These are phyloP conservation scores for Amniataba percoides DNA, from an alignment of 2,797 vertebrate genomes.

Conservation along the genomic window DNA sequence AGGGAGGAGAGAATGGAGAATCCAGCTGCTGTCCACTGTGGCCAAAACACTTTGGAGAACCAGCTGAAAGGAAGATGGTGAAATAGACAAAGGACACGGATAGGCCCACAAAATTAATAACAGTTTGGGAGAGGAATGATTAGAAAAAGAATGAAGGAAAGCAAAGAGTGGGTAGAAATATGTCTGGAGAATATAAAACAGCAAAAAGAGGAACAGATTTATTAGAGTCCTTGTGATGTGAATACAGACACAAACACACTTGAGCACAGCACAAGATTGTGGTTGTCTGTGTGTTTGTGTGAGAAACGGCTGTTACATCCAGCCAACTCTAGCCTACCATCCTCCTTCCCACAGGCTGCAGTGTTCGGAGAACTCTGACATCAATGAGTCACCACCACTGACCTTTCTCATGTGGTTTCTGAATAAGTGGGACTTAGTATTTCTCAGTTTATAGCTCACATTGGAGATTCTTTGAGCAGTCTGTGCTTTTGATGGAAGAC, in stretches of 20 bases:
- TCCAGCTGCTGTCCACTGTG: slow-evolving; percentile 72
- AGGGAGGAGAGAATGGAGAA: slow-evolving; percentile 70
- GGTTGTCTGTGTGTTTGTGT: slow-evolving; percentile 28
- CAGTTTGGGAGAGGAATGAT: not conserved
- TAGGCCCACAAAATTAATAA: slow-evolving; percentile 18
- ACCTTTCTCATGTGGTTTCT: slow-evolving; percentile 79
- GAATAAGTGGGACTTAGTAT: slow-evolving; percentile 67
- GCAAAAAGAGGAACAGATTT: slow-evolving; percentile 20
- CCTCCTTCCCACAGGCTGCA: slow-evolving; percentile 66
- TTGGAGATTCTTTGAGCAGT: slow-evolving; percentile 43
- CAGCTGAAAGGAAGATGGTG: slow-evolving; percentile 31
- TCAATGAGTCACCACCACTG: slow-evolving; percentile 72
- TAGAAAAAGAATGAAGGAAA: not conserved
- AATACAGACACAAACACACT: slow-evolving; percentile 31
- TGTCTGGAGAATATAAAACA: not conserved
- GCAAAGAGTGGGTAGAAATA: not conserved
- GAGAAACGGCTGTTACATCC: slow-evolving; percentile 38
- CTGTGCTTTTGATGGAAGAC: slow-evolving; percentile 45
- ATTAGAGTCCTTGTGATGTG: slow-evolving; percentile 15
- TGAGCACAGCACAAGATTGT: slow-evolving; percentile 20
- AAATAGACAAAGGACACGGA: slow-evolving; percentile 25
- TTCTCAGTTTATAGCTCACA: slow-evolving; percentile 47
- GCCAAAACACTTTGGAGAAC: slow-evolving; percentile 54
- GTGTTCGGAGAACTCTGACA: slow-evolving; percentile 58
- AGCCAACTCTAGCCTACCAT: slow-evolving; percentile 30